Percentiles rank a stretch among this genome's conserved stretches.
Evolutionary conservation across 30 jellyfish, hydroid and myxozoan genomes (phyloP).

Genomic region (Turritopsis rubra): DNA sequence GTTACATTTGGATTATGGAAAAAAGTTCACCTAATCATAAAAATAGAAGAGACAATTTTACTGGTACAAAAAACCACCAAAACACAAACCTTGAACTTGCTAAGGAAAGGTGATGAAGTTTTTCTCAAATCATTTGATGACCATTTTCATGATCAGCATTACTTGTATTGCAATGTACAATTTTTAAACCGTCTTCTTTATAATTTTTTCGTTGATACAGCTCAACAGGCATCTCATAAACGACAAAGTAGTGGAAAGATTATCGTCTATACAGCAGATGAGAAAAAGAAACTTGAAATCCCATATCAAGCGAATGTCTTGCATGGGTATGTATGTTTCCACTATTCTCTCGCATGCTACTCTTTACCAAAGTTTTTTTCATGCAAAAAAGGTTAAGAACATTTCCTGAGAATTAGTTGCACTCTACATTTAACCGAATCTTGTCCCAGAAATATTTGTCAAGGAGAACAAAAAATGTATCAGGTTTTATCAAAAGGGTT

Average conservation of each 20-base stretch:
- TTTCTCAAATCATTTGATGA: too few relatives aligned
- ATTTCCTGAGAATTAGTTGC: not conserved
- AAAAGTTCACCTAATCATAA: too few relatives aligned
- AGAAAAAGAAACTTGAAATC: slow-evolving; percentile 53
- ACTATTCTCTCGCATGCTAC: not conserved
- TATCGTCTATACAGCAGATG: slow-evolving; percentile 69
- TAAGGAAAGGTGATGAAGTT: not conserved
- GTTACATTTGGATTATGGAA: not conserved
- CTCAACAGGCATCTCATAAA: slow-evolving; percentile 57
- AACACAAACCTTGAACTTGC: too few relatives aligned
- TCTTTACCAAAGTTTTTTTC: not conserved
- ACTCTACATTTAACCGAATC: too few relatives aligned
- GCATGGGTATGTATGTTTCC: slow-evolving; percentile 67
- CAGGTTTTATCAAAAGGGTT: not conserved
- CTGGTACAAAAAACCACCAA: too few relatives aligned
- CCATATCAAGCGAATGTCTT: slow-evolving; percentile 80
- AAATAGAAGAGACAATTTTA: too few relatives aligned
- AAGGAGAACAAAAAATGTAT: not conserved
- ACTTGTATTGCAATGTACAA: too few relatives aligned
- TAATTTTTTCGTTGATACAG: slow-evolving; percentile 24
- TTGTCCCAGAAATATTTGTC: too few relatives aligned
- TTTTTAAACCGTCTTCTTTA: slow-evolving; percentile 9
- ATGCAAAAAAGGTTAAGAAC: not conserved
- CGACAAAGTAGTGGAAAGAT: slow-evolving; percentile 76
- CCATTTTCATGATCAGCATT: too few relatives aligned